These are phyloP conservation scores for Calephelis perditalis DNA, from an alignment of 2,888 invertebrate genomes.

Conservation along the genomic window DNA sequence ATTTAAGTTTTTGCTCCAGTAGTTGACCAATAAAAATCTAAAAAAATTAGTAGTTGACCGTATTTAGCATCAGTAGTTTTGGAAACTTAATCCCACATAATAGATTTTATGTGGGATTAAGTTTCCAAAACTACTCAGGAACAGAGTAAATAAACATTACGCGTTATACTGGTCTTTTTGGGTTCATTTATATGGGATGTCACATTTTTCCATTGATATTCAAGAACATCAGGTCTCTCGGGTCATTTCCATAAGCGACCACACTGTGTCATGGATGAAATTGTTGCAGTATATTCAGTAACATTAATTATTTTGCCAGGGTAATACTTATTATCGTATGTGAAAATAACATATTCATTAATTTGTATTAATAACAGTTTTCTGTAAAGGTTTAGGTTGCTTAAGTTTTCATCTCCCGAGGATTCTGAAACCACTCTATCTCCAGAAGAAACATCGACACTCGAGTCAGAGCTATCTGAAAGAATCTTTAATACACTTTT, in stretches of 20 bases:
- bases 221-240: constrained; percentile 16
- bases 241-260: constrained; percentile 18
- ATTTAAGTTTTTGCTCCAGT: too few relatives aligned
- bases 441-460: constrained; percentile 19
- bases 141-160: too few relatives aligned
- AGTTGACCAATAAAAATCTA: too few relatives aligned
- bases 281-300: constrained; percentile 12
- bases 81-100: too few relatives aligned
- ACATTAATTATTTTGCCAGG: constrained; percentile 16
- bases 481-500: too few relatives aligned
- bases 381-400: constrained; percentile 6
- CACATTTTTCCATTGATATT: constrained; percentile 18
- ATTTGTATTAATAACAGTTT: constrained; percentile 16
- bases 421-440: constrained; percentile 17
- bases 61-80: too few relatives aligned
- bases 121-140: too few relatives aligned
- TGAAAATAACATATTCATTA: constrained; percentile 18
- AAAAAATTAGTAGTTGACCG: too few relatives aligned
- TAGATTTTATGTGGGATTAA: too few relatives aligned
- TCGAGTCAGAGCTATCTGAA: constrained; percentile 6
- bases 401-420: constrained; percentile 15
- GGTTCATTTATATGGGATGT: constrained; percentile 11
- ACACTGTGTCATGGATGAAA: constrained; percentile 17
- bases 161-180: too few relatives aligned
- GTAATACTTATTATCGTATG: constrained; percentile 19